phyloP scores from a whole-genome alignment of 2,797 vertebrate genomes.

The Hemibagrus guttatus region DNA sequence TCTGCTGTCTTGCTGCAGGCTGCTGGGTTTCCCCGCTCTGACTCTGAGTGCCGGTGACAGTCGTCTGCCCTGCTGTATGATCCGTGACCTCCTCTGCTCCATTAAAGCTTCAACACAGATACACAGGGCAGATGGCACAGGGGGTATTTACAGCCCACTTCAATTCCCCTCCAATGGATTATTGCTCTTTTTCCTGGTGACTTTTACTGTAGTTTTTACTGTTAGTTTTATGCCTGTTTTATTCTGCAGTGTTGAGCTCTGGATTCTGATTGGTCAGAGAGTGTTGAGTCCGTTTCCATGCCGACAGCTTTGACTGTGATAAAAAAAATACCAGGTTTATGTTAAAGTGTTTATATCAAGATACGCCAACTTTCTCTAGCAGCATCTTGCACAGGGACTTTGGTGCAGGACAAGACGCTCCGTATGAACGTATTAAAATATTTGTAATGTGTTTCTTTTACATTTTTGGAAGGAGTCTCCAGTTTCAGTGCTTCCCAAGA shows the following conservation, averaged over 20 bases:
- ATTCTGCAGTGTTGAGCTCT: background rate
- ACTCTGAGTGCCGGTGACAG: slow-evolving; percentile 78
- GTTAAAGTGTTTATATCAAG: background rate
- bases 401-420: background rate
- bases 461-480: background rate
- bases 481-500: background rate
- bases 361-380: background rate
- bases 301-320: background rate
- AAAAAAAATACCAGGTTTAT: background rate
- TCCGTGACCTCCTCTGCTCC: slow-evolving; percentile 43
- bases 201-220: background rate
- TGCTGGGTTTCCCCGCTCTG: slow-evolving; percentile 71
- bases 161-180: background rate
- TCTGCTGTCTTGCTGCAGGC: slow-evolving; percentile 64
- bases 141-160: slow-evolving; percentile 8
- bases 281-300: background rate
- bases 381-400: background rate
- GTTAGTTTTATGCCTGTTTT: background rate
- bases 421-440: background rate
- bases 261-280: background rate
- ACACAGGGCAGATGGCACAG: slow-evolving; percentile 41
- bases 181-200: background rate
- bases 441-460: background rate
- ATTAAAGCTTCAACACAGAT: slow-evolving; percentile 50
- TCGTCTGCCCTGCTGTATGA: slow-evolving; percentile 66